phyloP scores from a whole-genome alignment of 2,888 invertebrate genomes.

The Patella caerulea region DNA sequence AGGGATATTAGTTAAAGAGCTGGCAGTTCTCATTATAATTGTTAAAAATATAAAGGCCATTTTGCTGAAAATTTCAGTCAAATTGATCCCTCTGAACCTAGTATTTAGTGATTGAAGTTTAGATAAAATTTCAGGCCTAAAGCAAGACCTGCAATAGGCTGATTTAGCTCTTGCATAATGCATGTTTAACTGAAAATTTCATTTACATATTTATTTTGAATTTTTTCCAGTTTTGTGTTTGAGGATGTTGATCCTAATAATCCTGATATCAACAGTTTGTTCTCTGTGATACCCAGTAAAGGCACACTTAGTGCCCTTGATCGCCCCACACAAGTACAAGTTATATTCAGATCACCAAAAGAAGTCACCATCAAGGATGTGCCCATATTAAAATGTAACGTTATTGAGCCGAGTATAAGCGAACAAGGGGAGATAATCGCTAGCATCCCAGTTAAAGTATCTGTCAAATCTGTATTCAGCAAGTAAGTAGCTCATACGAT shows the following conservation, averaged over 20 bases:
- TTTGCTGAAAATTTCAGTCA: no score
- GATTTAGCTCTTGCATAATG: no score
- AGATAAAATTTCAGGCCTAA: no score
- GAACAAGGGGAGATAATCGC: conserved; percentile 70
- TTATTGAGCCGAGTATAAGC: conserved; percentile 68
- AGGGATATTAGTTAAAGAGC: no score
- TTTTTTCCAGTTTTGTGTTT: conserved; percentile 62
- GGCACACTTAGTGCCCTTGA: conserved; percentile 66
- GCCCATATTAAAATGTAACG: conserved; percentile 69
- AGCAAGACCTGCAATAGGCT: no score
- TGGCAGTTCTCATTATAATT: no score
- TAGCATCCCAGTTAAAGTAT: conserved; percentile 71
- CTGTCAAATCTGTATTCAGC: conserved; percentile 70
- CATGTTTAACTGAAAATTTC: no score
- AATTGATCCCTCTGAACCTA: no score
- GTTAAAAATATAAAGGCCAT: no score
- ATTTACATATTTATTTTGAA: no score
- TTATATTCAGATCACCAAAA: conserved; percentile 66
- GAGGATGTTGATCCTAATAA: conserved; percentile 60
- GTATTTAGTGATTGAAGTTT: no score
- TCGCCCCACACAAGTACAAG: conserved; percentile 65
- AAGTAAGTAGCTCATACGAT: conserved; percentile 61
- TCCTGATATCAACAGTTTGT: conserved; percentile 62
- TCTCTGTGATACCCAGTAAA: conserved; percentile 64
- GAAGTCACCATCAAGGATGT: conserved; percentile 68